Conservation (phyloP, 1,140 invertebrate species). For the Helicoverpa armigera region DNA sequence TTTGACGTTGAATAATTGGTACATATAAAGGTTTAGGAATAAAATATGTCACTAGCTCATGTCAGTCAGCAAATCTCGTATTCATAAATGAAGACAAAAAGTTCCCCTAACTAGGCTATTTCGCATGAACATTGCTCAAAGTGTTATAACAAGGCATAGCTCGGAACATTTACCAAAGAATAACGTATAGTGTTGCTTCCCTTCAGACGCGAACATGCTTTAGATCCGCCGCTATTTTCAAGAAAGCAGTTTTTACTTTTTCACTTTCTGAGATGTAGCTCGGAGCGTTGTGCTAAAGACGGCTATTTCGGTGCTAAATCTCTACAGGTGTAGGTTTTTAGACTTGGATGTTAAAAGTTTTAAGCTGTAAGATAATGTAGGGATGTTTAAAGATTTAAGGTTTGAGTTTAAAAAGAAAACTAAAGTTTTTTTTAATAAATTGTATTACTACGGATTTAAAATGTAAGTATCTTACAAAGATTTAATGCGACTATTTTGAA, state of each 20-base stretch:
- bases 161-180: conserved; percentile 21
- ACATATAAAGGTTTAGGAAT: too few relatives aligned
- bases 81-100: not conserved
- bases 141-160: conserved; percentile 1
- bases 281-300: conserved; percentile 26
- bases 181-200: conserved; percentile 1
- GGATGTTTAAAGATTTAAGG: too few relatives aligned
- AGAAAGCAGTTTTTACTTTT: conserved; percentile 20
- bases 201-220: conserved; percentile 24
- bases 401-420: too few relatives aligned
- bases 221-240: conserved; percentile 4
- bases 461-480: too few relatives aligned
- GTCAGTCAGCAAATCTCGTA: too few relatives aligned
- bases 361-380: not conserved
- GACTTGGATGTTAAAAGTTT: not conserved
- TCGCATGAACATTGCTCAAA: not conserved
- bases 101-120: not conserved
- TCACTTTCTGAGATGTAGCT: not conserved
- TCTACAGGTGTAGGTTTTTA: conserved; percentile 21
- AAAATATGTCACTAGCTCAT: too few relatives aligned
- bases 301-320: conserved; percentile 43
- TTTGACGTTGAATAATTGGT: too few relatives aligned
- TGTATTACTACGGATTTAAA: too few relatives aligned
- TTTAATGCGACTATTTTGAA: too few relatives aligned
- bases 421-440: too few relatives aligned